Evolutionary conservation across 2,113 vertebrate genomes (phyloP).

Genomic region (Ellobius talpinus): DNA sequence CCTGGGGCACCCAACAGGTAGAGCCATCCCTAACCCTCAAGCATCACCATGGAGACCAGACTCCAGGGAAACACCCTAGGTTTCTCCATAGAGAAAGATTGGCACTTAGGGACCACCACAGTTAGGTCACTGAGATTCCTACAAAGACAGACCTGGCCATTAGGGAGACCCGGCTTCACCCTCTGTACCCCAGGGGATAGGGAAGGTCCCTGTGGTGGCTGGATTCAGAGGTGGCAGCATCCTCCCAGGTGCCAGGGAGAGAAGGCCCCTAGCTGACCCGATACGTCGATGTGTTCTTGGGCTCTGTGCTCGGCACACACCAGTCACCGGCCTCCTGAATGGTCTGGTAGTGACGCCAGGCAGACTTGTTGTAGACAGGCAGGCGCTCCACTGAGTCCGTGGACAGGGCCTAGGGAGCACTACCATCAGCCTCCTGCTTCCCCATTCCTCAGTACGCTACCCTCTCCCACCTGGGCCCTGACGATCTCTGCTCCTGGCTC

Average conservation of each 20-base stretch:
- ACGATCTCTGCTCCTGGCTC: fast-evolving
- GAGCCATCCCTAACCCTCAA: background rate
- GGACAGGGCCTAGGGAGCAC: conserved; percentile 91
- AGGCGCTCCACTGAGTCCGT: conserved; percentile 96
- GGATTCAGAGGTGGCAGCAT: background rate
- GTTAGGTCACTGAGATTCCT: background rate
- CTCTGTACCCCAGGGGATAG: background rate
- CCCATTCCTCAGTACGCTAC: background rate
- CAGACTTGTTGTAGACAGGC: conserved; percentile 97
- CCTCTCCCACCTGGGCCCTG: background rate
- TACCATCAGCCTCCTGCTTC: background rate
- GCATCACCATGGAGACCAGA: background rate
- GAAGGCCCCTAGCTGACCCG: conserved; percentile 86
- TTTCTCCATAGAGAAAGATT: conserved; percentile 40
- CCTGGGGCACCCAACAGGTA: background rate
- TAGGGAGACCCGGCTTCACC: background rate
- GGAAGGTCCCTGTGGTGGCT: conserved; percentile 41
- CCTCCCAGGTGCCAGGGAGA: background rate
- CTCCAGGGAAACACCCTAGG: background rate
- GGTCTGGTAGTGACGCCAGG: conserved; percentile 95
- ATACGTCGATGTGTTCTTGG: conserved; percentile 92
- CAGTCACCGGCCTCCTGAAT: conserved; percentile 95
- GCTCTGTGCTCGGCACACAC: conserved; percentile 95
- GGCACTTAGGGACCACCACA: conserved; percentile 70
- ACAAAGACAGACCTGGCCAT: conserved; percentile 48